Base-by-base conservation (phyloP, 2,797 vertebrate species). In the Siniperca obscura region DNA sequence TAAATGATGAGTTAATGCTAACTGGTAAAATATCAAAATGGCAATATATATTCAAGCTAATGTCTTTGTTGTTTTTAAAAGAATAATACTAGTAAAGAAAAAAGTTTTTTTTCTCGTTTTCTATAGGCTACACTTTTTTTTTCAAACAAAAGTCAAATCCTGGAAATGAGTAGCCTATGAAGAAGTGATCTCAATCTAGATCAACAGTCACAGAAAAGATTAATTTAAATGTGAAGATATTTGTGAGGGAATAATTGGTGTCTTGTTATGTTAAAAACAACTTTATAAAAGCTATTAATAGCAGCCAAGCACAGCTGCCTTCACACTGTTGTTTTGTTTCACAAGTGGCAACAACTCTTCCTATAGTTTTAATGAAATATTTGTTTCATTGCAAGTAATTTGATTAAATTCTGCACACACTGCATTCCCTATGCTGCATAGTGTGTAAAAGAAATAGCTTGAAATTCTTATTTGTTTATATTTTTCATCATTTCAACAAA, bases 41-140 rank as follows among this genome's bases (percentile, higher is more conserved):
- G 1, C 1, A 61, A 22, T 10, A 57, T 36, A 36, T 46, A 70
- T 74, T 67, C 11, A 4, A 64, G 56, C 6, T 66, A 5, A 19
- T 70, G 7, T 56, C 16, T 75, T 0, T 78, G 22, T 44, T 79
- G 21, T 74, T 57, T 79, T 46, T 65, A 48, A 52, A 59, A 48
- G 11, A 56, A 44, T 48, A 68, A 60, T 16, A 11, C 4, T 1
- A 10, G 2, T 2, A 12, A 14, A 79, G 13, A 50, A 72, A 70
- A 13, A 22, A 38, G 6, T 30, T 70, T 72, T 69, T 66, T 72
- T 64, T 42, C n/a, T 25, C 30, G 53, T 72, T 86, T 87, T 70
- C 52, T 77, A 69, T 69, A 3, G 10, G 11, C 40, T 42, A 42
- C 2, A 19, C 16, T 17, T 14, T 65, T 67, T 42, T 8, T 22